These are phyloP conservation scores for Aspiorhynchus laticeps DNA, from an alignment of 2,113 vertebrate genomes.

Conservation along the genomic window DNA sequence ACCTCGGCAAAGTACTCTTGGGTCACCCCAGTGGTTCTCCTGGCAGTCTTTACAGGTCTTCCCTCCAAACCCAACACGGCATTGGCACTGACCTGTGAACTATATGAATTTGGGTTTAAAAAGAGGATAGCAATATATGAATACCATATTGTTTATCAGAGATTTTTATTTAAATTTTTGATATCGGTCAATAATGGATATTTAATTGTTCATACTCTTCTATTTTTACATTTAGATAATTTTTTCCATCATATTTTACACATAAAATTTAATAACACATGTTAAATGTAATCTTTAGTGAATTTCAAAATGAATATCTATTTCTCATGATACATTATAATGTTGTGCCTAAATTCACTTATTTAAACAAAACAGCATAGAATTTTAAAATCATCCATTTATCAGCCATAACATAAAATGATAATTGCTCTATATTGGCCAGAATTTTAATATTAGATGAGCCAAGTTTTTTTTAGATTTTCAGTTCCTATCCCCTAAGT, in stretches of 20 bases:
- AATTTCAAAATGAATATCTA: neutral
- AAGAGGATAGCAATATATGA: neutral
- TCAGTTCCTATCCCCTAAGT: too few relatives aligned
- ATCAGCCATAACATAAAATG: neutral
- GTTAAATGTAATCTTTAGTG: neutral
- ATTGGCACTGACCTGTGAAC: constrained; percentile 95
- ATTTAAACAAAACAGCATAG: neutral
- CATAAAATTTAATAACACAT: neutral
- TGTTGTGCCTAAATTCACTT: neutral
- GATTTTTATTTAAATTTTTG: neutral
- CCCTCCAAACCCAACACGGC: constrained; percentile 90
- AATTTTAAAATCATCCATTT: neutral
- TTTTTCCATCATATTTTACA: neutral
- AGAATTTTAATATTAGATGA: neutral
- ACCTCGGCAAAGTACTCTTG: constrained; percentile 85
- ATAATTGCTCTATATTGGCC: neutral
- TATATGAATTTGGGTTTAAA: constrained; percentile 59
- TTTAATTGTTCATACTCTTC: neutral
- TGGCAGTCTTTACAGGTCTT: constrained; percentile 88
- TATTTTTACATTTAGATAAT: neutral
- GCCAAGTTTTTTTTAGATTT: too few relatives aligned
- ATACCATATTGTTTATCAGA: neutral
- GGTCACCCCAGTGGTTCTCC: constrained; percentile 95
- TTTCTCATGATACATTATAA: neutral
- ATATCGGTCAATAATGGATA: neutral